Percentiles rank a stretch among this genome's conserved stretches.
Conservation (phyloP, 2,888 invertebrate species). For the Gastrophysa polygoni region DNA sequence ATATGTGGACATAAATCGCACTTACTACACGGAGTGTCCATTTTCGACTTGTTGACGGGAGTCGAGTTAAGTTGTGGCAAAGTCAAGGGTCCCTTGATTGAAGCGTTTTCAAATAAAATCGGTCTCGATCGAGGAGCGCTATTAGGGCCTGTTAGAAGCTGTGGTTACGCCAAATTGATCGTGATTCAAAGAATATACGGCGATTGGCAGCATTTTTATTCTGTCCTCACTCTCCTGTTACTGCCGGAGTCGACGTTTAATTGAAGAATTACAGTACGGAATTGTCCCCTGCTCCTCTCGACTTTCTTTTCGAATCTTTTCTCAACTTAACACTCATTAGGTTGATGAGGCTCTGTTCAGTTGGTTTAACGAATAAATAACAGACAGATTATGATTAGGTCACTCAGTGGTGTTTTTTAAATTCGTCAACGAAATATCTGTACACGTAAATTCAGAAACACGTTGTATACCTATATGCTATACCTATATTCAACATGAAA, state of each 20-base stretch:
- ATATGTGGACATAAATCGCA: too few species aligned
- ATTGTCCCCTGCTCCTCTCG: constrained; percentile 18
- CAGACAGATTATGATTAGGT: too few species aligned
- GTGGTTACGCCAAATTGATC: constrained; percentile 58
- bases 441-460: too few species aligned
- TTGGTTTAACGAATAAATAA: background rate
- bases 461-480: too few species aligned
- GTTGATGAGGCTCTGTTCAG: constrained; percentile 11
- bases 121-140: constrained; percentile 56
- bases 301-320: too few species aligned
- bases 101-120: constrained; percentile 60
- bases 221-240: constrained; percentile 36
- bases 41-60: constrained; percentile 37
- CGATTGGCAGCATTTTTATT: constrained; percentile 50
- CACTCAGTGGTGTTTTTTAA: too few species aligned
- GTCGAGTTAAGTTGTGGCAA: constrained; percentile 54
- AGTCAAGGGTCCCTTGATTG: constrained; percentile 59
- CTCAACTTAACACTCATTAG: constrained; percentile 25
- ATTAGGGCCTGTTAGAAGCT: constrained; percentile 59
- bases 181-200: constrained; percentile 50
- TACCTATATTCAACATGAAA: too few species aligned
- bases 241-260: constrained; percentile 40
- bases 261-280: constrained; percentile 39
- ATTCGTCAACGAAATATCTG: too few species aligned
- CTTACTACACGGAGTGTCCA: constrained; percentile 26